Base-by-base conservation (phyloP, 2,113 vertebrate genomes). In the Pelodiscus sinensis region DNA sequence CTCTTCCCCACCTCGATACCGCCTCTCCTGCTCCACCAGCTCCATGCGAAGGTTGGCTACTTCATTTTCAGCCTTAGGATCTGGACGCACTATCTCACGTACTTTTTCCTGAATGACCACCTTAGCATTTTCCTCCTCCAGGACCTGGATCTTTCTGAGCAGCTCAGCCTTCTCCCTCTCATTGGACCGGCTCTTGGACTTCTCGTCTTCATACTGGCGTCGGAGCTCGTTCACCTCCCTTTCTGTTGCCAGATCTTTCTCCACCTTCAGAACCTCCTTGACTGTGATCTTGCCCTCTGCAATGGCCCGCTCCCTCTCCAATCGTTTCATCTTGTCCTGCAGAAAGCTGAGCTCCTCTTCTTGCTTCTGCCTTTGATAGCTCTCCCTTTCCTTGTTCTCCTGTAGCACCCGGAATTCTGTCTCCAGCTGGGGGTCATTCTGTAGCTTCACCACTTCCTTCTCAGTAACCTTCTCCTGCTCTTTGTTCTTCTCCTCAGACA, bases 251-350 rank as follows among this genome's bases (percentile, higher is more conserved):
- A 97, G 13, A 56, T 99, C 99, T 87, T 99, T 99, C 96, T 99
- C 99, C 15, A 99, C 98, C 95, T 99, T 99, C 90, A 99, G 96
- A 51, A 99, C 99, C 95, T 99, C 99, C 92, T 99, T 99, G 94
- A 99, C 99, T 0, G 98, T 99, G 94, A 99, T 98, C 92, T 99
- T 99, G 92, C 99, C 99, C 95, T 99, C 99, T 0, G 99, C 99
- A 19, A 99, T 99, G 86, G 99, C 97, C 81, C 99, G 98, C 83
- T 99, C 99, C 85, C 99, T 99, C 97, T 99, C 99, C 57, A 99
- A 97, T 27, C 98, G 98, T 93, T 92, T 97, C 24, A 99, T 98
- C 88, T 98, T 99, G 3, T 99, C 99, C 92, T 99, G 98, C 84
- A 99, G 98, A 96, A 99, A 99, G 38, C 95, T 93, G 68, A 99